Base-by-base conservation (phyloP, 2,113 vertebrate genomes). In the Leuciscus idus region DNA sequence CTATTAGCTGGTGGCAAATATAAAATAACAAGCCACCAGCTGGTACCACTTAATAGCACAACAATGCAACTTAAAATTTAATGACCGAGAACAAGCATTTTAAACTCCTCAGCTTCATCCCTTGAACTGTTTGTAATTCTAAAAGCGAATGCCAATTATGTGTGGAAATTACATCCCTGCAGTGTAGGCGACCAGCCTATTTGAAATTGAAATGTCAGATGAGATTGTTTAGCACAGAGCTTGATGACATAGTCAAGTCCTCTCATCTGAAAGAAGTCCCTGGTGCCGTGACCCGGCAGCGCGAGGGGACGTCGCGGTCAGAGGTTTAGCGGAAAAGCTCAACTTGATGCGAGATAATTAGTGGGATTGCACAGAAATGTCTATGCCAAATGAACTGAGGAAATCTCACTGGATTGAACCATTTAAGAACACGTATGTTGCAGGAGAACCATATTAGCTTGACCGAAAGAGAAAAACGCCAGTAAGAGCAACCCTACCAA, bases 121-220 rank as follows among this genome's bases (percentile, higher is more conserved):
- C 43, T 83, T 57, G 26, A 85, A 82, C 77, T 90, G 85, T 80
- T 84, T 85, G 68, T 52, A 75, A 36, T 90, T 89, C 62, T 23
- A 86, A 84, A 70, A 70, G n/a, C 19, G 66, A 90, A 89, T 77
- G 84, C 43, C 77, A 90, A 89, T 84, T 84, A 90, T 68, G 46
- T 70, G 36, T 73, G 73, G 75, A 87, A 89, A 88, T 87, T 66
- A 81, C 3, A 43, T 48, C 68, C 70, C 78, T 78, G 36, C 61
- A 21, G 84, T 86, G 81, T 75, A 85, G 50, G 79, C 74, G 80
- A 87, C 79, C 59, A 84, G 81, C 52, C 46, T 57, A 62, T 82
- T 52, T 86, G 85, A 81, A 88, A 87, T 80, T 21, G 55, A 90
- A 86, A 88, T 78, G 70, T 78, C 36, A 59, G 46, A 64, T 82